Base-by-base conservation (phyloP, 1,140 invertebrate genomes). In the Drosophila neocordata region DNA sequence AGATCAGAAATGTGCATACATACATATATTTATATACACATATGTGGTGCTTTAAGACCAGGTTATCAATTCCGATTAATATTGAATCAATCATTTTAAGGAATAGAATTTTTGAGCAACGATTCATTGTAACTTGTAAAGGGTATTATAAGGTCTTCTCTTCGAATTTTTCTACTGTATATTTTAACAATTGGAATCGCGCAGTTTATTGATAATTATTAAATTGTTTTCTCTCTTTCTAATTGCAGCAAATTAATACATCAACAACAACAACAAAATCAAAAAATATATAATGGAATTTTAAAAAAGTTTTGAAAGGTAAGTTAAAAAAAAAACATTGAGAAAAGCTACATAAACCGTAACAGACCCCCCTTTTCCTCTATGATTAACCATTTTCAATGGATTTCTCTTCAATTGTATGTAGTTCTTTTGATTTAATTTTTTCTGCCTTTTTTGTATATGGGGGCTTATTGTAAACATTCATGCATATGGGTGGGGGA, bases 221-320 rank as follows among this genome's bases (percentile, higher is more conserved):
- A 48, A 48, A 48, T 48, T 48, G 41, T 48, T 66, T 65, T 65
- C 60, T 58, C 53, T 41, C 59, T 61, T 62, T 85, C 65, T 78
- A 65, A 53, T 85, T 85, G 56, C 68, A 85, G 82, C 82, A 69
- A 87, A 85, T 69, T 18, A 48, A 48, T 20, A 48, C 41, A 48
- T 20, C 15, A 48, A 20, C 41, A 48, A 15, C 37, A 35, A 35
- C 11, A 35, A 35, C 15, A 48, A 48, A 9, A 59, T n/a, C 68
- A 85, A 82, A 82, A 75, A 85, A 85, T 65, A 75, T 6, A 84
- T 85, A 82, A 85, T 85, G 82, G 82, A 87, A 81, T 78, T 78
- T 87, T 85, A 85, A 82, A 75, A 85, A 67, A 71, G 65, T 82
- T 62, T 71, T 64, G 27, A 85, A 72, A 87, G 82, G 82, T 85